A percentile compares a stretch with the other conserved stretches of the same genome.
These are phyloP conservation scores for Eubasilissa regina DNA, from an alignment of 1,140 invertebrate species.

Conservation along the genomic window DNA sequence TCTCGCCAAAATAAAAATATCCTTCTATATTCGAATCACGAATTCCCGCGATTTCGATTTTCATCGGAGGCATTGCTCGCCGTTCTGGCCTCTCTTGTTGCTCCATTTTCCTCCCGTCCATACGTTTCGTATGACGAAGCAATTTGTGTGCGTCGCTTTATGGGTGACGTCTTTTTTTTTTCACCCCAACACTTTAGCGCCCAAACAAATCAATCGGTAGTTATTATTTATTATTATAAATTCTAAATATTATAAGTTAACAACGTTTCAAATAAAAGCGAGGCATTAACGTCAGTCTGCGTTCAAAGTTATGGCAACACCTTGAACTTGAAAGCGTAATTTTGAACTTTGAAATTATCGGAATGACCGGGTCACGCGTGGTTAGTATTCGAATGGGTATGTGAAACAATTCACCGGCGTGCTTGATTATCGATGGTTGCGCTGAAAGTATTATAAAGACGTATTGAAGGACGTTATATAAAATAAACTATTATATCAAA, in stretches of 20 bases:
- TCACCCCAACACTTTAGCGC: not conserved
- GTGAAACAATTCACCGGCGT: too few relatives aligned
- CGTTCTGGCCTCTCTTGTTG: conserved; percentile 1
- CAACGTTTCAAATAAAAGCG: conserved; percentile 17
- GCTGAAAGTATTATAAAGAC: too few relatives aligned
- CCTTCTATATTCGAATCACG: conserved; percentile 26
- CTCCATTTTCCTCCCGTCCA: conserved; percentile 14
- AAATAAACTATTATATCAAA: too few relatives aligned
- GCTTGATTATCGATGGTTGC: too few relatives aligned
- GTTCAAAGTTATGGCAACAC: not conserved
- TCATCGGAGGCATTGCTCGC: conserved; percentile 14
- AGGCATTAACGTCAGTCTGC: not conserved
- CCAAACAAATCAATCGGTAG: conserved; percentile 28
- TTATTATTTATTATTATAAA: conserved; percentile 22
- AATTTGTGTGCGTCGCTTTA: conserved; percentile 33
- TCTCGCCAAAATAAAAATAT: conserved; percentile 34
- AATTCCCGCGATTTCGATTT: conserved; percentile 41
- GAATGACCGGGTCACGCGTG: not conserved
- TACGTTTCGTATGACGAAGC: conserved; percentile 36
- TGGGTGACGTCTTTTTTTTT: conserved; percentile 21
- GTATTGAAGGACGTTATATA: too few relatives aligned
- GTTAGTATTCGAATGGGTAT: too few relatives aligned
- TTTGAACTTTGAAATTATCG: not conserved
- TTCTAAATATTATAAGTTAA: conserved; percentile 16
- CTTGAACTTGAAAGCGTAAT: conserved; percentile 10